Percentiles rank a stretch among this genome's conserved stretches.
Conservation (phyloP, 2,797 vertebrate genomes). For the Pogoniulus pusillus region DNA sequence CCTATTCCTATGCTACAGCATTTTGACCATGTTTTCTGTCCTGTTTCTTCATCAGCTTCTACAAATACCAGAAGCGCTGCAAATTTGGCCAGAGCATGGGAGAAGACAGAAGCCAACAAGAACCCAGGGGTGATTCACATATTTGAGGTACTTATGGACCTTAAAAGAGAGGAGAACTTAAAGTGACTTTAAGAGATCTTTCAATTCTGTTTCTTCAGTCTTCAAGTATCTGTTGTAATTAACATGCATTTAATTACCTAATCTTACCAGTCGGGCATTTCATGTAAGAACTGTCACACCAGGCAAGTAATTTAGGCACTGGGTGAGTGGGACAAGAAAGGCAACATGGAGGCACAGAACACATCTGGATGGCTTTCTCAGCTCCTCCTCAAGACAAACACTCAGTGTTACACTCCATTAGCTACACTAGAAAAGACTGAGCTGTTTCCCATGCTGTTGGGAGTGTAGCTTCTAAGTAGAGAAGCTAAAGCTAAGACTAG, state of each 20-base stretch:
- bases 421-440: background rate
- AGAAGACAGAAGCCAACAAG: background rate
- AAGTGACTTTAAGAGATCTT: background rate
- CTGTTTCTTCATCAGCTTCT: slow-evolving; percentile 6
- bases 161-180: background rate
- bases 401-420: background rate
- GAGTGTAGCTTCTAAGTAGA: background rate
- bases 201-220: background rate
- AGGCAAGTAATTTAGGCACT: rapidly evolving
- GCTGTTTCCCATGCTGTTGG: background rate
- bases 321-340: background rate
- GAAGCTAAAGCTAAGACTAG: background rate
- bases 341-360: background rate
- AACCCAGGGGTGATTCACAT: background rate
- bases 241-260: background rate
- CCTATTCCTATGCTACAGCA: background rate
- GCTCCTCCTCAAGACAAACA: background rate
- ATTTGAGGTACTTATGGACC: slow-evolving; percentile 2
- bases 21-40: background rate
- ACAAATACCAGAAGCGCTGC: background rate
- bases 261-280: too few relatives aligned
- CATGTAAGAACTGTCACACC: background rate
- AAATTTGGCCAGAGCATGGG: background rate
- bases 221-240: background rate
- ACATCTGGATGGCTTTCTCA: background rate